Evolutionary conservation across 2,888 invertebrate species (phyloP).

Genomic region (Melanophora roralis): DNA sequence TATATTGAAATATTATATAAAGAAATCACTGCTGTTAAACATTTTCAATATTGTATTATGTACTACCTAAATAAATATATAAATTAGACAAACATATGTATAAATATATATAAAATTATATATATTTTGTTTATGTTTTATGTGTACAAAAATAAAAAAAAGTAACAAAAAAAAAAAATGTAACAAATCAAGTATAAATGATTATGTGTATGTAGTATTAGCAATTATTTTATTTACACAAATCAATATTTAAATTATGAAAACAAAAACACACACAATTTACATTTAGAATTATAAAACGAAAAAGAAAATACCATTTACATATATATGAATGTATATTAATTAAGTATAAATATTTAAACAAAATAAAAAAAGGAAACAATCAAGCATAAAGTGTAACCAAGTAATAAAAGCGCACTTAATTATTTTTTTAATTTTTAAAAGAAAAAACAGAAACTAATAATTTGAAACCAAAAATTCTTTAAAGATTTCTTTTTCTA

Average conservation of each 20-base stretch:
- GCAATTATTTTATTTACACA: slow-evolving; percentile 54
- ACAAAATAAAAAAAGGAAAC: too few relatives aligned
- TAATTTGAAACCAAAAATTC: slow-evolving; percentile 60
- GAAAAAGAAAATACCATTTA: neutral
- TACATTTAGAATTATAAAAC: neutral
- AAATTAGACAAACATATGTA: neutral
- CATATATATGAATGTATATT: too few relatives aligned
- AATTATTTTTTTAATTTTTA: slow-evolving; percentile 40
- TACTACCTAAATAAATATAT: slow-evolving; percentile 12
- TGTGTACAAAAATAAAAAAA: slow-evolving; percentile 27
- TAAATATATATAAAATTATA: neutral
- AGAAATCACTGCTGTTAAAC: slow-evolving; percentile 17
- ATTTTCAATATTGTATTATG: slow-evolving; percentile 14
- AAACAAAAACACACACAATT: neutral
- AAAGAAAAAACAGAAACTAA: slow-evolving; percentile 51
- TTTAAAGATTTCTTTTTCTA: too few relatives aligned
- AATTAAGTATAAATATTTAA: neutral
- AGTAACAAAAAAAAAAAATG: slow-evolving; percentile 4
- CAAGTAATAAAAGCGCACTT: slow-evolving; percentile 51
- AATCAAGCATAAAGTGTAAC: slow-evolving; percentile 38
- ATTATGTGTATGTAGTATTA: slow-evolving; percentile 50
- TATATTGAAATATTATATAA: slow-evolving; percentile 37
- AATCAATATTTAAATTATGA: slow-evolving; percentile 23
- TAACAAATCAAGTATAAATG: slow-evolving; percentile 29
- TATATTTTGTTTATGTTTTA: slow-evolving; percentile 38